A percentile compares a stretch with the other conserved stretches of the same genome.
Evolutionary conservation across 2,888 invertebrate genomes (phyloP).

Genomic region (Meiosimyza decipiens): DNA sequence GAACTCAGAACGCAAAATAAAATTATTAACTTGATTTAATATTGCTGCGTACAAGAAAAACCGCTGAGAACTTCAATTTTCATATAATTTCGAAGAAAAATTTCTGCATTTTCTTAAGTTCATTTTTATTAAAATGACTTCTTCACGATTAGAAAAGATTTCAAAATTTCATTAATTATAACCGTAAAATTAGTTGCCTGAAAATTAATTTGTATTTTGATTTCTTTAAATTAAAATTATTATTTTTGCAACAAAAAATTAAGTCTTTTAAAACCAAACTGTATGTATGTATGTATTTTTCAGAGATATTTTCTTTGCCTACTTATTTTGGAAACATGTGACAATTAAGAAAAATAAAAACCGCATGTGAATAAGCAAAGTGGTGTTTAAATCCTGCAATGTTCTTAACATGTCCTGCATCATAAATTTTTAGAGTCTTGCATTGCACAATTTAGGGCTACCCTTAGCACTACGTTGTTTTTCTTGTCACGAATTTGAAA

Average conservation of each 20-base stretch:
- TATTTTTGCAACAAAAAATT: slow-evolving; percentile 5
- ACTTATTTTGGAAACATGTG: slow-evolving; percentile 19
- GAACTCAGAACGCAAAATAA: too few species aligned
- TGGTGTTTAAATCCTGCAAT: slow-evolving; percentile 37
- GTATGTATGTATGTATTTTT: slow-evolving; percentile 40
- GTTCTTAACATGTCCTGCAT: too few species aligned
- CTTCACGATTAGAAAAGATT: neutral
- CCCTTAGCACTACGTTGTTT: slow-evolving; percentile 26
- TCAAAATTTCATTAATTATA: slow-evolving; percentile 30
- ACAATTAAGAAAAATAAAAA: slow-evolving; percentile 38
- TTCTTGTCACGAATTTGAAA: neutral
- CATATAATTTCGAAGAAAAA: too few species aligned
- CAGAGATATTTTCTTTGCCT: slow-evolving; percentile 16
- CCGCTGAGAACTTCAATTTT: too few species aligned
- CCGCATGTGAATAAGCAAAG: slow-evolving; percentile 27
- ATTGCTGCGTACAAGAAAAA: too few species aligned
- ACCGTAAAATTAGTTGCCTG: slow-evolving; percentile 1
- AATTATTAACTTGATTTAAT: too few species aligned
- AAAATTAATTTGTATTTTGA: slow-evolving; percentile 1
- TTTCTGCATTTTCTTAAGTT: too few species aligned
- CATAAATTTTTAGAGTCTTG: too few species aligned
- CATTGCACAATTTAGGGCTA: slow-evolving; percentile 43
- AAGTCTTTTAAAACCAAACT: slow-evolving; percentile 19
- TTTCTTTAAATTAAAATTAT: slow-evolving; percentile 17
- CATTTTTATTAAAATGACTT: neutral